These are phyloP conservation scores for Papilio demoleus DNA, from an alignment of 2,888 invertebrate species.

Conservation along the genomic window DNA sequence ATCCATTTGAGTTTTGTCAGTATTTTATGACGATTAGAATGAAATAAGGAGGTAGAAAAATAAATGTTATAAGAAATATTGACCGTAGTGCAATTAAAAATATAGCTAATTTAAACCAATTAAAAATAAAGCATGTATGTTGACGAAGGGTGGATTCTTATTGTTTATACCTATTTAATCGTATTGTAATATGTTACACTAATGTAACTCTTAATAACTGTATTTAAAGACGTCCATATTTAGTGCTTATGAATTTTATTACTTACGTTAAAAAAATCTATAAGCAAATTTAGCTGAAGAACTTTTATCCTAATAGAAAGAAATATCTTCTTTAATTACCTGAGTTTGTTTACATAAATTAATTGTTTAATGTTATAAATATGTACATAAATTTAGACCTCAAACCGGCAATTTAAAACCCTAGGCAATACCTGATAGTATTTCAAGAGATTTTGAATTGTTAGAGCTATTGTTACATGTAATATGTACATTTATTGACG, in stretches of 20 bases:
- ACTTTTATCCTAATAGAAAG: neutral
- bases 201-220: neutral
- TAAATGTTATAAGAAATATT: neutral
- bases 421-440: neutral
- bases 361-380: neutral
- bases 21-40: neutral
- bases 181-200: neutral
- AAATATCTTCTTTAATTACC: neutral
- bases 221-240: neutral
- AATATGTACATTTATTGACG: neutral
- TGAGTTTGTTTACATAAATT: neutral
- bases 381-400: neutral
- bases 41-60: neutral
- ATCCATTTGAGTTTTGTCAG: no score
- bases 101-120: neutral
- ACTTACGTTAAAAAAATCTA: no score
- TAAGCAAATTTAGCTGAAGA: neutral
- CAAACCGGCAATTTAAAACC: neutral
- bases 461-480: neutral
- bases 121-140: neutral
- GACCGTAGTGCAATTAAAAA: neutral
- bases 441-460: neutral
- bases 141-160: no score
- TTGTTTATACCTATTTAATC: no score
- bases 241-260: neutral